phyloP scores from a whole-genome alignment of 2,888 invertebrate species.

The Caenorhabditis sp. region DNA sequence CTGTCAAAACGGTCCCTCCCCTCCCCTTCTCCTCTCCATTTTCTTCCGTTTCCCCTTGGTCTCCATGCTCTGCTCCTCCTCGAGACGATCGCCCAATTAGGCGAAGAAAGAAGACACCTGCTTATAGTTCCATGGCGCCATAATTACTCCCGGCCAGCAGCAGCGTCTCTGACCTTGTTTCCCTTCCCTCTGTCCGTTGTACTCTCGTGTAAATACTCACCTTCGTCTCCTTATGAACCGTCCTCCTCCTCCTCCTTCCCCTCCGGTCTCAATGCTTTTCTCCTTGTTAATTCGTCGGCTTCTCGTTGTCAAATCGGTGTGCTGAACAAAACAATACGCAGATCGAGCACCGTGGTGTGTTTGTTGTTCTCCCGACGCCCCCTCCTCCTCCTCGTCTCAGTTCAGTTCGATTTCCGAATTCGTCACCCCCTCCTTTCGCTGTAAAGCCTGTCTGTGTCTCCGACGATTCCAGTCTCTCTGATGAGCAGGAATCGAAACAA shows the following conservation, averaged over 20 bases:
- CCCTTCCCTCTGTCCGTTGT: constrained; percentile 21
- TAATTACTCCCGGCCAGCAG: constrained; percentile 32
- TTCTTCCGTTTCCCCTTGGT: neutral
- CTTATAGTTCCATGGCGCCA: neutral
- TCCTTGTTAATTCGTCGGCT: constrained; percentile 13
- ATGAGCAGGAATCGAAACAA: constrained; percentile 26
- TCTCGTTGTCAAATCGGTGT: constrained; percentile 18
- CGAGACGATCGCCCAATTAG: neutral
- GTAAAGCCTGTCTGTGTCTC: constrained; percentile 34
- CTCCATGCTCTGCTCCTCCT: neutral
- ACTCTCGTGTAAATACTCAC: constrained; percentile 5
- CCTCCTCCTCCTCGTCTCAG: too few relatives aligned
- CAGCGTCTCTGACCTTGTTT: constrained; percentile 24
- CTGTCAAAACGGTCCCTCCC: constrained; percentile 3
- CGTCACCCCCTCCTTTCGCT: constrained; percentile 19
- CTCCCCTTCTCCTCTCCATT: neutral
- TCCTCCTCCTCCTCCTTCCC: neutral
- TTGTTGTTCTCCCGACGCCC: neutral
- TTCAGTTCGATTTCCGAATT: constrained; percentile 21
- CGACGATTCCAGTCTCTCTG: neutral
- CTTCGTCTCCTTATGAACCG: too few relatives aligned
- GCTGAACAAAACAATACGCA: constrained; percentile 21
- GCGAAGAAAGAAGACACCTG: constrained; percentile 3
- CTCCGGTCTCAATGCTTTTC: constrained; percentile 3
- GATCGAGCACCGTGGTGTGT: neutral